These are phyloP conservation scores for Acropora yongei DNA, from an alignment of 64 coral and sea anemone species.

Conservation along the genomic window DNA sequence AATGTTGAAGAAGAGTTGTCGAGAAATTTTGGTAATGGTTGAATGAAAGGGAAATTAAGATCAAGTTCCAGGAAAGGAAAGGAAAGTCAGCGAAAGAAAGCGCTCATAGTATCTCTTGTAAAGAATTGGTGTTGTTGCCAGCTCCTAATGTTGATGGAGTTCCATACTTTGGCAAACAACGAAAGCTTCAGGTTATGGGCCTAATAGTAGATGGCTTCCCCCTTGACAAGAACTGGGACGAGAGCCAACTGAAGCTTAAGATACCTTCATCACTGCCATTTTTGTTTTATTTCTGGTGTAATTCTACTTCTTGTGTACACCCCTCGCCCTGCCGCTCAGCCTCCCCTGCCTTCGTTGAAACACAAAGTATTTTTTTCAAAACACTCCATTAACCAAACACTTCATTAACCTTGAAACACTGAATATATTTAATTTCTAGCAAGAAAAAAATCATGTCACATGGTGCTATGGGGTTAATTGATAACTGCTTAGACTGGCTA, in stretches of 20 bases:
- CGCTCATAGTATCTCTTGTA: neutral
- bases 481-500: no score
- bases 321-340: no score
- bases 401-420: no score
- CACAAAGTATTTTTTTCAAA: no score
- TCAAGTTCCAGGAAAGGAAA: neutral
- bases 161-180: constrained; percentile 11
- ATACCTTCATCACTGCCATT: neutral
- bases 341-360: no score
- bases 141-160: constrained; percentile 11
- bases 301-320: no score
- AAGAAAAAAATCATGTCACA: no score
- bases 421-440: no score
- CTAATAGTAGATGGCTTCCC: constrained; percentile 61
- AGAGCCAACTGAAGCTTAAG: constrained; percentile 43
- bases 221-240: constrained; percentile 46
- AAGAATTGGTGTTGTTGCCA: constrained; percentile 41
- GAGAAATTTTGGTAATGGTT: neutral
- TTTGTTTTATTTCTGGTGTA: no score
- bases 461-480: no score
- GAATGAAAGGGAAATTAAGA: neutral
- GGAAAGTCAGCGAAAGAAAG: neutral
- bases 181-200: constrained; percentile 50
- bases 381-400: no score
- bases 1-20: neutral